These are phyloP conservation scores for Adelosebastes latens DNA, from an alignment of 2,797 vertebrate species.

Conservation along the genomic window DNA sequence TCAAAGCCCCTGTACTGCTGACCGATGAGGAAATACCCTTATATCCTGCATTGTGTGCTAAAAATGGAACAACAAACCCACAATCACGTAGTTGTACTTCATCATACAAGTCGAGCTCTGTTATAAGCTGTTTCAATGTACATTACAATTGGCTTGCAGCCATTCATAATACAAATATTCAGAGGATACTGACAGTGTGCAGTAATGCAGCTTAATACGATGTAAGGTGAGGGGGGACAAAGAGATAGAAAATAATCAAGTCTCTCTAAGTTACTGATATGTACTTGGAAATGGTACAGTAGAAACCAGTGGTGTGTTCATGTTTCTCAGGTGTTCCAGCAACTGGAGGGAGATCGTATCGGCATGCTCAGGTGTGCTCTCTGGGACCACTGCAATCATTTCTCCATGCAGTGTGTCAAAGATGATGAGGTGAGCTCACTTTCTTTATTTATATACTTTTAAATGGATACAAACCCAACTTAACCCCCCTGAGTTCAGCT, in stretches of 20 bases:
- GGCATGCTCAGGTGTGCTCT: slow-evolving; percentile 86
- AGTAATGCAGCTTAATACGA: not conserved
- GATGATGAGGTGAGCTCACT: slow-evolving; percentile 87
- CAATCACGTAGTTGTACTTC: not conserved
- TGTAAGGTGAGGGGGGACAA: not conserved
- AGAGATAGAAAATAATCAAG: not conserved
- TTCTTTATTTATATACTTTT: not conserved
- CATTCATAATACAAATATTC: not conserved
- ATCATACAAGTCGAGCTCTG: not conserved
- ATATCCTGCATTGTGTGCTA: not conserved
- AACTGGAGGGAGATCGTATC: slow-evolving; percentile 90
- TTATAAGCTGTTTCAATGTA: not conserved
- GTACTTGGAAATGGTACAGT: not conserved
- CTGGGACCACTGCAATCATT: slow-evolving; percentile 95
- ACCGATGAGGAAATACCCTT: not conserved
- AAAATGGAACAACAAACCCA: not conserved
- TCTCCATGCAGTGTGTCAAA: slow-evolving; percentile 91
- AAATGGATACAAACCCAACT: not conserved
- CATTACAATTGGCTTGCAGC: not conserved
- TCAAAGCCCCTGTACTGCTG: not conserved
- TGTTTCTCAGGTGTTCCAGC: slow-evolving; percentile 88
- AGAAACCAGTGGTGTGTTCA: not conserved
- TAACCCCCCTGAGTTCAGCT: not conserved
- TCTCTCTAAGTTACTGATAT: not conserved
- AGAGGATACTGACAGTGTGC: not conserved